Conservation (phyloP, 2,888 invertebrate genomes). For the Folsomia candida region DNA sequence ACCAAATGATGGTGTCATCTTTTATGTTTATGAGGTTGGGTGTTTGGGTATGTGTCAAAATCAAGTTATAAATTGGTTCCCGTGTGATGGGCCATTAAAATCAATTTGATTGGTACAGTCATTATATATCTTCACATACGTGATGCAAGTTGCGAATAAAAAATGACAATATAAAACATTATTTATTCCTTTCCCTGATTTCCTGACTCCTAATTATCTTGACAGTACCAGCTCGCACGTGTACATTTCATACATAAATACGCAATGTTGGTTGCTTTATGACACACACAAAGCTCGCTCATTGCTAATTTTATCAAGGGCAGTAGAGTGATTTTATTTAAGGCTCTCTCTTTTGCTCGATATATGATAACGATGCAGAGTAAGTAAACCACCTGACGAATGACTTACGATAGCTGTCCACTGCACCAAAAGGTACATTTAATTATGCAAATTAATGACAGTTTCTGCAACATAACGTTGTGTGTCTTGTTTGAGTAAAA, state of each 20-base stretch:
- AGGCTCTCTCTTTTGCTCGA: no score
- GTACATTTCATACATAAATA: no score
- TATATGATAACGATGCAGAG: no score
- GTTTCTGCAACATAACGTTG: neutral
- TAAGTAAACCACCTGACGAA: no score
- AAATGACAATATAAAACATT: no score
- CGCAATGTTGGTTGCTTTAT: no score
- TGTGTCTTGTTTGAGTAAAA: neutral
- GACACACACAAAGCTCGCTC: no score
- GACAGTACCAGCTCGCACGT: neutral
- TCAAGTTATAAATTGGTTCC: neutral
- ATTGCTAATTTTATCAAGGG: neutral
- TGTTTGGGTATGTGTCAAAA: neutral
- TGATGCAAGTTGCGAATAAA: no score
- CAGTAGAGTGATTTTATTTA: no score
- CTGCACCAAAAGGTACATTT: neutral
- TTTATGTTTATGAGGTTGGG: neutral
- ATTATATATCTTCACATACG: no score
- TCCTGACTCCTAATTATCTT: neutral
- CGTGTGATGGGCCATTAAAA: constrained; percentile 5
- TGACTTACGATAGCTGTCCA: neutral
- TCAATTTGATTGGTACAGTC: neutral
- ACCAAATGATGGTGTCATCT: constrained; percentile 19
- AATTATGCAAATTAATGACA: neutral
- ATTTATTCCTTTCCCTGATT: neutral